Base-by-base conservation (phyloP, 2,797 vertebrate genomes). In the Coranthus polyacanthus region DNA sequence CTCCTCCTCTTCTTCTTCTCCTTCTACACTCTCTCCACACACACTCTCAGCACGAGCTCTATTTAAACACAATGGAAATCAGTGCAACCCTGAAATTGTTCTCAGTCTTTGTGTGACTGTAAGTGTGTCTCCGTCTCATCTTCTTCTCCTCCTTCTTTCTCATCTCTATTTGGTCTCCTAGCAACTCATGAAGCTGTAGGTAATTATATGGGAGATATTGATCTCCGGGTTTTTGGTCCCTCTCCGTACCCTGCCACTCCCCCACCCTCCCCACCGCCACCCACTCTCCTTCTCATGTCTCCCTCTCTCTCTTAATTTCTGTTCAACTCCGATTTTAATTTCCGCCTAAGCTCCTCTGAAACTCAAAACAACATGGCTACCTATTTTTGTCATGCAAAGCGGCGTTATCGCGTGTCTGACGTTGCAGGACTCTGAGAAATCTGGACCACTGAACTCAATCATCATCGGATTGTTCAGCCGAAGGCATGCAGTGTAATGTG, bases 131-230 rank as follows among this genome's bases (percentile, higher is more conserved):
- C 17, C 49, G 0, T 68, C 24, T 71, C 56, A 24, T 62, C 62
- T 17, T 41, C 42, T 12, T 29, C 37, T 37, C 22, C 26, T 44
- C 46, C 38, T 38, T 16, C 22, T 49, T 44, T 69, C 64, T 68
- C 57, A 34, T 84, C 55, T 68, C 68, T 55, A 18, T 68, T 65
- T 67, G 39, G 83, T 91, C 61, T 83, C 91, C 79, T 86, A 83
- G 88, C 86, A 91, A 91, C 89, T 68, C 32, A 63, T 54, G 68
- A 90, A 88, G 88, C 89, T 78, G 65, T 68, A 57, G 63, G 70
- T 89, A 89, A 92, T 90, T 85, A 89, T 72, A 78, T 46, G 3
- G 50, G 61, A 50, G 85, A 89, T 89, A 88, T 76, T 62, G 72
- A 89, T 89, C 86, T 85, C 37, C 36, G 12, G 49, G 53, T 66